Evolutionary conservation across 2,888 invertebrate genomes (phyloP).

Genomic region (Hydraecia micacea): DNA sequence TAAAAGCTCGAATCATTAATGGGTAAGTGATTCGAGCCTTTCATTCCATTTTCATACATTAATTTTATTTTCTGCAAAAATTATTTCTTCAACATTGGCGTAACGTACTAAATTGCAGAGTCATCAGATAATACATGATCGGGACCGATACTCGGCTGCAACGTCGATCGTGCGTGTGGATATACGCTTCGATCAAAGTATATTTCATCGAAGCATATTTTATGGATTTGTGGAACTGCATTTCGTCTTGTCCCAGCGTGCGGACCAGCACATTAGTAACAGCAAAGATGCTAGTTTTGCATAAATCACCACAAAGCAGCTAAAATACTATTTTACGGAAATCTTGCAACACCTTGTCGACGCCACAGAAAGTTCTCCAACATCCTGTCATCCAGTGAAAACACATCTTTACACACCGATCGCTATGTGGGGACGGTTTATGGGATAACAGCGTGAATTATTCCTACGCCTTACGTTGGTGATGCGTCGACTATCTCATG

Average conservation of each 20-base stretch:
- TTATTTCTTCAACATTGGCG: neutral
- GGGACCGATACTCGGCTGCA: neutral
- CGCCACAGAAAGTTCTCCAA: conserved; percentile 6
- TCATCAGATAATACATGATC: neutral
- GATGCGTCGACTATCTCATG: conserved; percentile 60
- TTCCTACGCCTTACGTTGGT: conserved; percentile 52
- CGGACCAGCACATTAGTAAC: neutral
- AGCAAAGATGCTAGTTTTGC: neutral
- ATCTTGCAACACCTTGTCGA: neutral
- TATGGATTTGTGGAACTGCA: neutral
- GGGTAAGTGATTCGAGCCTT: too few relatives aligned
- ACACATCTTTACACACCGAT: conserved; percentile 28
- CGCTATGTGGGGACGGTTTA: conserved; percentile 50
- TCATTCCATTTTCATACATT: too few relatives aligned
- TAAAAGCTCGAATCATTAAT: neutral
- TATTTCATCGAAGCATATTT: neutral
- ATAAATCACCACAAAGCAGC: conserved; percentile 1
- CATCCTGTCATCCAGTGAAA: conserved; percentile 25
- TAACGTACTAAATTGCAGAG: neutral
- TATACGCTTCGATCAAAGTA: neutral
- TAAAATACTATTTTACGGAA: conserved; percentile 6
- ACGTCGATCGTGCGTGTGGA: neutral
- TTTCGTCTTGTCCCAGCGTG: neutral
- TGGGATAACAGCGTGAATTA: conserved; percentile 58
- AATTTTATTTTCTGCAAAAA: too few relatives aligned